These are phyloP conservation scores for Musca vetustissima DNA, from an alignment of 1,140 invertebrate species.

Conservation along the genomic window DNA sequence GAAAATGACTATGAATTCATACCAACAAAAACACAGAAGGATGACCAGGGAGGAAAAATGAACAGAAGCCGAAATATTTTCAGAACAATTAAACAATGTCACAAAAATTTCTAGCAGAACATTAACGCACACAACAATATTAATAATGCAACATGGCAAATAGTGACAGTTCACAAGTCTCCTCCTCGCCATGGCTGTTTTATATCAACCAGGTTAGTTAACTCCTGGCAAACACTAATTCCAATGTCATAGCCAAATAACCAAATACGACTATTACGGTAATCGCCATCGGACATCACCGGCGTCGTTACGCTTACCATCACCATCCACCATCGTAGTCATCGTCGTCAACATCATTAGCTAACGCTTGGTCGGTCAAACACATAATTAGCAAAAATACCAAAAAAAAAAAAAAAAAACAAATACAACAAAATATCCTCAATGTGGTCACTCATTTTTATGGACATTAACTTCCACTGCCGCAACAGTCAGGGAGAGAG, in stretches of 20 bases:
- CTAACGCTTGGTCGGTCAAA: too few relatives aligned
- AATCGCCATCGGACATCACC: background rate
- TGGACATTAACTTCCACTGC: background rate
- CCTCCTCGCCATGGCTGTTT: background rate
- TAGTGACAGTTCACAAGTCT: constrained; percentile 1
- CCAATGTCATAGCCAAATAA: background rate
- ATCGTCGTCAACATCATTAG: too few relatives aligned
- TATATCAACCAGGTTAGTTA: background rate
- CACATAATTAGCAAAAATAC: constrained; percentile 20
- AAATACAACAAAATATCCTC: background rate
- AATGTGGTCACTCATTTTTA: background rate
- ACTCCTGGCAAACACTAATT: background rate
- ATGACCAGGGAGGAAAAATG: too few relatives aligned
- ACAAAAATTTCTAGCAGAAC: constrained; percentile 9
- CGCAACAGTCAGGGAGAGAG: background rate
- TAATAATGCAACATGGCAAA: constrained; percentile 23
- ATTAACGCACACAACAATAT: constrained; percentile 11
- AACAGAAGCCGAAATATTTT: background rate
- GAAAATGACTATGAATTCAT: too few relatives aligned
- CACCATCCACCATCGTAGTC: too few relatives aligned
- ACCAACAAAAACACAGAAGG: too few relatives aligned
- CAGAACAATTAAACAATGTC: constrained; percentile 23
- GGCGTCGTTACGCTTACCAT: too few relatives aligned
- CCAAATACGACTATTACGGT: background rate
- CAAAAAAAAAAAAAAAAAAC: too few relatives aligned